Evolutionary conservation across 2,888 invertebrate species (phyloP), one percentile per base, ranked within the genome.

Genomic region (Fabriciana adippe): DNA sequence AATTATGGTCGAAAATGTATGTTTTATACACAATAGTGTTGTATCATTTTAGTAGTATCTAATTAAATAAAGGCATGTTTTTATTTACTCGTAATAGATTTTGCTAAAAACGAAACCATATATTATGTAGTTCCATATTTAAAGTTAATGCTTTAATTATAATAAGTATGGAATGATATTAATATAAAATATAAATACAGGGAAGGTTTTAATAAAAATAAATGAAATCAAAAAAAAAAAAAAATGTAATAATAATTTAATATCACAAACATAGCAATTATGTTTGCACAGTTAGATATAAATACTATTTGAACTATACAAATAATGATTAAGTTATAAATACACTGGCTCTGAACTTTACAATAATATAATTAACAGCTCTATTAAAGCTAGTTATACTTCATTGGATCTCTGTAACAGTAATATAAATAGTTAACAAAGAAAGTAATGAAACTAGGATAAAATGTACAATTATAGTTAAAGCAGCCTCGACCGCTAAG

Each of bases 381-480:
- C 85, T 86, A 85, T 90, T 91, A 91, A 90, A 92, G 90, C 90
- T 92, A 88, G 82, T 81, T 83, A 84, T 86, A 83, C 85, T 86
- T 88, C 84, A 87, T 87, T 89, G 89, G 88, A 90, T 88, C 88
- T 85, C 78, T 81, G 83, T 85, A 91, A 92, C 90, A 89, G 81
- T 83, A 80, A 86, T 91, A 92, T 89, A 92, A 92, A 92, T 92
- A 92, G 90, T 89, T 91, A 92, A 92, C 92, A 92, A 92, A 92
- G 81, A 89, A 86, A 87, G 84, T 88, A 89, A 83, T 81, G 86
- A 85, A 88, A 86, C 79, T 88, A 90, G 86, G 56, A 72, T 64
- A 69, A 51, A 63, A 70, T 84, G 79, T 87, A 87, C 85, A 86
- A 83, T 85, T 84, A 83, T 79, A 81, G 84, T 81, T 79, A 85